phyloP scores from a whole-genome alignment of 2,797 vertebrate species.

The Pseudomugil gertrudae region DNA sequence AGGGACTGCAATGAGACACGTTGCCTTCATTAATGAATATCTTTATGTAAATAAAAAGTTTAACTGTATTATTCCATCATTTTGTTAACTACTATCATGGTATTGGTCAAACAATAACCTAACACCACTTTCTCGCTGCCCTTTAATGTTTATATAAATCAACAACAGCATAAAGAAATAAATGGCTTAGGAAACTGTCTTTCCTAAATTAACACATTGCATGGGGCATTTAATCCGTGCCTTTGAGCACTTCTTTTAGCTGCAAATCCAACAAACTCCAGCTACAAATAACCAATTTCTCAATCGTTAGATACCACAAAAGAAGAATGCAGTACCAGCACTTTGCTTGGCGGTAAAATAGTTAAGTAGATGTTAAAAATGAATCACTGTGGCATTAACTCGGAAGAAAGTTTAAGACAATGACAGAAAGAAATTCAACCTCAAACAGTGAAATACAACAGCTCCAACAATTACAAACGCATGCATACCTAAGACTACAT shows the following conservation, averaged over 20 bases:
- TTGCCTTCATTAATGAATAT: too few relatives aligned
- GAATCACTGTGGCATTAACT: too few relatives aligned
- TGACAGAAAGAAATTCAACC: too few relatives aligned
- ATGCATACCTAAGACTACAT: background rate
- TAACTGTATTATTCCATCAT: background rate
- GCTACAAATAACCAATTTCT: background rate
- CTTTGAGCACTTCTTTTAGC: background rate
- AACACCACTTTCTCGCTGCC: background rate
- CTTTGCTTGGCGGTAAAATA: background rate
- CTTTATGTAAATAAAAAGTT: background rate
- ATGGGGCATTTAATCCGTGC: background rate
- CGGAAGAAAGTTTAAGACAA: too few relatives aligned
- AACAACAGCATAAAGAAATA: background rate
- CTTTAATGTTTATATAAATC: background rate
- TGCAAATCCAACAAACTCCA: background rate
- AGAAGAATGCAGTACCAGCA: background rate
- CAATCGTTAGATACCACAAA: background rate
- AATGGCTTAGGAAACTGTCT: background rate
- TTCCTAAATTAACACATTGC: background rate
- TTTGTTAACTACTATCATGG: background rate
- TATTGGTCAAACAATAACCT: background rate
- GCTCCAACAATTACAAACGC: background rate
- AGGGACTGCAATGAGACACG: too few relatives aligned
- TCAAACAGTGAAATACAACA: background rate
- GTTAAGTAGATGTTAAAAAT: background rate